These are phyloP conservation scores for Hydriomena furcata DNA, from an alignment of 2,888 invertebrate genomes.

Conservation along the genomic window DNA sequence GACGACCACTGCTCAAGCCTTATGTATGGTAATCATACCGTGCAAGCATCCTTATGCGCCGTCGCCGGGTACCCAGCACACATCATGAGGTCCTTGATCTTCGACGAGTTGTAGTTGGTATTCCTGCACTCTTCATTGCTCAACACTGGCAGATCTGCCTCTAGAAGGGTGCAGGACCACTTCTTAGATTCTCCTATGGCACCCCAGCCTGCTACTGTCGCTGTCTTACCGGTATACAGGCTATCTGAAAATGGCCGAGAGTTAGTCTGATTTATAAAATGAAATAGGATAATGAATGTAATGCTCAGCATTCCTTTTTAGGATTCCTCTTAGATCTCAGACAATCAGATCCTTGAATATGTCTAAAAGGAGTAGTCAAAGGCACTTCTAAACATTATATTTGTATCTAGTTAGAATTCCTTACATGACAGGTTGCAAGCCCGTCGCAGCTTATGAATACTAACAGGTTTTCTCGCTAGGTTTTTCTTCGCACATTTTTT, in stretches of 20 bases:
- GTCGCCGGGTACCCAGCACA: slow-evolving; percentile 90
- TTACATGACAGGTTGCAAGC: too few relatives aligned
- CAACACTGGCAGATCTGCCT: slow-evolving; percentile 89
- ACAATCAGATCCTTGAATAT: too few relatives aligned
- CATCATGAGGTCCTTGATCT: slow-evolving; percentile 95
- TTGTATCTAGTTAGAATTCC: too few relatives aligned
- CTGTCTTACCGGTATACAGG: slow-evolving; percentile 86
- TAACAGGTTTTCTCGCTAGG: too few relatives aligned
- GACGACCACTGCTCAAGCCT: too few relatives aligned
- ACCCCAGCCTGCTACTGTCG: slow-evolving; percentile 93
- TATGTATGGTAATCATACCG: slow-evolving; percentile 72
- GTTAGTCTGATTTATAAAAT: neutral
- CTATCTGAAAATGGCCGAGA: slow-evolving; percentile 71
- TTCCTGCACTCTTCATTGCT: slow-evolving; percentile 87
- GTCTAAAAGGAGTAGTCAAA: too few relatives aligned
- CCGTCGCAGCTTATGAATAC: too few relatives aligned
- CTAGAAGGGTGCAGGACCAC: slow-evolving; percentile 91
- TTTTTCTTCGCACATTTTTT: too few relatives aligned
- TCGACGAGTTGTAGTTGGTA: slow-evolving; percentile 91
- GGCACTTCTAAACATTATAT: too few relatives aligned
- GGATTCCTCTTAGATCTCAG: too few relatives aligned
- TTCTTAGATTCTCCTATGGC: slow-evolving; percentile 92
- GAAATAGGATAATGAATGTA: too few relatives aligned
- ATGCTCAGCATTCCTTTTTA: too few relatives aligned
- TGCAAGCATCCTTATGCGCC: slow-evolving; percentile 92